Evolutionary conservation across 2,797 vertebrate genomes (phyloP).

Genomic region (Pseudochirops corinnae): DNA sequence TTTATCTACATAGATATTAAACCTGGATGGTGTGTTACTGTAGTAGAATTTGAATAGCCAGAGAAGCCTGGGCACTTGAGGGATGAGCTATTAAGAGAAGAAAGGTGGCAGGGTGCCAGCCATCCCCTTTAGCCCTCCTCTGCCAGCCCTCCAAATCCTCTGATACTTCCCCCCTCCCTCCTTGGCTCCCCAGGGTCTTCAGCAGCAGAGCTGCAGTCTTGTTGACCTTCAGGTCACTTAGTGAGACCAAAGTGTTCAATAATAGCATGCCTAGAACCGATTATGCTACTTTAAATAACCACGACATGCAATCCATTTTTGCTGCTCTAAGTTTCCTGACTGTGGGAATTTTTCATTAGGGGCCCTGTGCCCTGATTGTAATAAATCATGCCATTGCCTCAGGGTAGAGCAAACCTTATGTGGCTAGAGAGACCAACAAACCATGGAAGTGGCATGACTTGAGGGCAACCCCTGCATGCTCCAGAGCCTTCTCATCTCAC

Average conservation of each 20-base stretch:
- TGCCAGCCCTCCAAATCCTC: neutral
- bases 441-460: neutral
- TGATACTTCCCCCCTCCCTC: neutral
- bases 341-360: neutral
- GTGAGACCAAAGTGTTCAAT: neutral
- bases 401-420: neutral
- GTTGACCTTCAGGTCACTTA: neutral
- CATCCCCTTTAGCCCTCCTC: neutral
- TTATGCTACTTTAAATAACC: constrained; percentile 2
- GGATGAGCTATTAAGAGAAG: neutral
- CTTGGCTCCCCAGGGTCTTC: neutral
- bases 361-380: neutral
- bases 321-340: neutral
- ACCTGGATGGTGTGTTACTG: neutral
- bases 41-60: neutral
- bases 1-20: neutral
- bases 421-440: neutral
- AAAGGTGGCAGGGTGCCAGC: neutral
- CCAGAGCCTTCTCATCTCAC: neutral
- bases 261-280: neutral
- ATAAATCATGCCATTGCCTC: neutral
- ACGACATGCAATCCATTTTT: constrained; percentile 5
- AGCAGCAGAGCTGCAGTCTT: neutral
- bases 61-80: neutral
- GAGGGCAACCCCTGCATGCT: neutral